Evolutionary conservation across 2,888 invertebrate species (phyloP), one percentile per base, ranked within the genome.

Genomic region (Rotaria magnacalcarata): DNA sequence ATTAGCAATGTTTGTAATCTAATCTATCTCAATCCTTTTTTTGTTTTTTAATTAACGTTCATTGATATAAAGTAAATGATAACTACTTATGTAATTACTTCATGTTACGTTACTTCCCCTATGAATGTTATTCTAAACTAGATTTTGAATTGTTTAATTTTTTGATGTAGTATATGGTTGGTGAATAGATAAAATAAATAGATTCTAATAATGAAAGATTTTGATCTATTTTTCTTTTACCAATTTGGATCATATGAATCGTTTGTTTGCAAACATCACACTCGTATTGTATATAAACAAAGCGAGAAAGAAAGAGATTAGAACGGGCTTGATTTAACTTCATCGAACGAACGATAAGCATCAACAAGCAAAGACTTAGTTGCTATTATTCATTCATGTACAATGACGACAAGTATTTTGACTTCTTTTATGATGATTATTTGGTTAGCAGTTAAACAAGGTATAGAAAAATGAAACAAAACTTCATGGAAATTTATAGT

Each of bases 231-330:
- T 67, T 67, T 41, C 27, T 34, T 67, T 19, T 67, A 16, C 34
- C 14, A 67, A 27, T 34, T 67, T 67, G 4, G 34, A 16, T 67
- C 16, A 67, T 34, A 16, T 67, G 19, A 67, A 67, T 34, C 67
- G 67, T 67, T 67, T 67, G 67, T 67, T 67, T 67, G 67, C 67
- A 67, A 67, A 67, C 67, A 67, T 67, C 67, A 67, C 67, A 67
- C 67, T 67, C 67, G 67, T 67, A 6, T 34, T 67, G 19, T 67
- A 19, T 67, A 67, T 67, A 67, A 67, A 67, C 34, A 67, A 67
- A 67, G 19, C 67, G 67, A 67, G 34, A 67, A 14, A 67, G 67
- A 27, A 34, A 67, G 67, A 67, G 67, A 67, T 67, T 67, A 67
- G 67, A 67, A 34, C 67, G 67, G 67, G 19, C 19, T 19, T 67